A percentile compares a stretch with the other conserved stretches of the same genome.
phyloP scores from a whole-genome alignment of 30 jellyfish, hydroid and myxozoan species.

The Cassiopea xamachana region DNA sequence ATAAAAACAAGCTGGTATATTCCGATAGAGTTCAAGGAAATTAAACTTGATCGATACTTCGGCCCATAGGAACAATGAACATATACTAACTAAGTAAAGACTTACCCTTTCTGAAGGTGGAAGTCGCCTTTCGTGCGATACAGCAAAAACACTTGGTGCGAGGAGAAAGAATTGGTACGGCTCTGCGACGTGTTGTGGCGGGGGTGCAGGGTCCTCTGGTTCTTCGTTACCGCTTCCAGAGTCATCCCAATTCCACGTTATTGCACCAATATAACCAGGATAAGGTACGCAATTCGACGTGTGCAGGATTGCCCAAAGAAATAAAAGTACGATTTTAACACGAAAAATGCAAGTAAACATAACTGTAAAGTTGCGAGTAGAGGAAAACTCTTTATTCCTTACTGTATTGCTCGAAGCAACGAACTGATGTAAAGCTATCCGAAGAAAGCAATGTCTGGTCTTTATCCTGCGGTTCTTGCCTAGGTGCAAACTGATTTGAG shows the following conservation, averaged over 20 bases:
- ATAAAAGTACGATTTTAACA: background rate
- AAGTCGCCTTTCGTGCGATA: background rate
- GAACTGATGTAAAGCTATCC: constrained; percentile 14
- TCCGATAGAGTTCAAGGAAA: background rate
- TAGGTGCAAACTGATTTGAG: constrained; percentile 65
- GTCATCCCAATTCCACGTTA: constrained; percentile 49
- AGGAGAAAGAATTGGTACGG: background rate
- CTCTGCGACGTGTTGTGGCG: background rate
- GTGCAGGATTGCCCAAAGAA: constrained; percentile 13
- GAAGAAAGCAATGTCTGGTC: constrained; percentile 47
- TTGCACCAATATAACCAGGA: constrained; percentile 4
- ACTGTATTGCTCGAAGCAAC: background rate
- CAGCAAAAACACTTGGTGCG: background rate
- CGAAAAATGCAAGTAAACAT: constrained; percentile 14
- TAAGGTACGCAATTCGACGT: constrained; percentile 20
- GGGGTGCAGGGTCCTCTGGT: constrained; percentile 27
- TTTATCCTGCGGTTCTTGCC: constrained; percentile 67
- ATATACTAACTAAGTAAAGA: background rate
- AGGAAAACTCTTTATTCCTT: background rate
- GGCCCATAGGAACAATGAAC: background rate
- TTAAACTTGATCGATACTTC: background rate
- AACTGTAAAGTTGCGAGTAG: background rate
- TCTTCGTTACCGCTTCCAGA: constrained; percentile 70
- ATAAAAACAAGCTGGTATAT: background rate
- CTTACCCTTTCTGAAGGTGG: constrained; percentile 54